These are phyloP conservation scores for Leptoteleia sp. DNA, from an alignment of 1,140 invertebrate genomes.

Conservation along the genomic window DNA sequence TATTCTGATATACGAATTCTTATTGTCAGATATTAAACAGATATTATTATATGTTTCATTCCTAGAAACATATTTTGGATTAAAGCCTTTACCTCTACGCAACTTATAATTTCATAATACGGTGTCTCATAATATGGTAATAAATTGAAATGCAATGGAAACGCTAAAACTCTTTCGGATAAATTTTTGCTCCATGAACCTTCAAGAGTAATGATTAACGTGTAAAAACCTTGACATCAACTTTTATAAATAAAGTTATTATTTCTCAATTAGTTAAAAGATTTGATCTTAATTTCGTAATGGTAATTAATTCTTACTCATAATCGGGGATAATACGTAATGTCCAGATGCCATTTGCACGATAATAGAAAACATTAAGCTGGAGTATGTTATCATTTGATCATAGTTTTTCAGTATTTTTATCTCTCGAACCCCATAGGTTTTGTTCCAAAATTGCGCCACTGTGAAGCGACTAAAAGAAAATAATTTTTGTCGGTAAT, in stretches of 20 bases:
- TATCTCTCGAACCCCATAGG: constrained; percentile 1
- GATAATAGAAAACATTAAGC: constrained; percentile 5
- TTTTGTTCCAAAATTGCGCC: constrained; percentile 13
- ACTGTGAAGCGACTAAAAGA: constrained; percentile 12
- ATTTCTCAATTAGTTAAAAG: too few relatives aligned
- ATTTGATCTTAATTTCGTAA: too few relatives aligned
- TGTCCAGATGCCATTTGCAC: constrained; percentile 3
- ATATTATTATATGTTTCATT: too few relatives aligned
- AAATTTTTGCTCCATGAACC: constrained; percentile 38
- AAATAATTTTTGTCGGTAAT: constrained; percentile 25
- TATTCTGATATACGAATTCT: too few relatives aligned
- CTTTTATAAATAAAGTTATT: too few relatives aligned
- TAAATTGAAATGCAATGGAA: constrained; percentile 27
- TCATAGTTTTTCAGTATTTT: constrained; percentile 7
- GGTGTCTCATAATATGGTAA: constrained; percentile 39
- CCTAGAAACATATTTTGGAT: background rate
- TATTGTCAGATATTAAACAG: too few relatives aligned
- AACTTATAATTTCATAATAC: constrained; percentile 22
- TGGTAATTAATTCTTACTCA: constrained; percentile 13
- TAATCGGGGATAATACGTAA: constrained; percentile 6
- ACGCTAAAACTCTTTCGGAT: constrained; percentile 21
- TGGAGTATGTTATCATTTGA: background rate
- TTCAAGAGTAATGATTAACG: constrained; percentile 2
- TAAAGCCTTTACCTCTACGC: constrained; percentile 14
- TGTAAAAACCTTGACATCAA: too few relatives aligned